These are phyloP conservation scores for Coenobita brevimanus DNA, from an alignment of 1,140 invertebrate species.

Conservation along the genomic window DNA sequence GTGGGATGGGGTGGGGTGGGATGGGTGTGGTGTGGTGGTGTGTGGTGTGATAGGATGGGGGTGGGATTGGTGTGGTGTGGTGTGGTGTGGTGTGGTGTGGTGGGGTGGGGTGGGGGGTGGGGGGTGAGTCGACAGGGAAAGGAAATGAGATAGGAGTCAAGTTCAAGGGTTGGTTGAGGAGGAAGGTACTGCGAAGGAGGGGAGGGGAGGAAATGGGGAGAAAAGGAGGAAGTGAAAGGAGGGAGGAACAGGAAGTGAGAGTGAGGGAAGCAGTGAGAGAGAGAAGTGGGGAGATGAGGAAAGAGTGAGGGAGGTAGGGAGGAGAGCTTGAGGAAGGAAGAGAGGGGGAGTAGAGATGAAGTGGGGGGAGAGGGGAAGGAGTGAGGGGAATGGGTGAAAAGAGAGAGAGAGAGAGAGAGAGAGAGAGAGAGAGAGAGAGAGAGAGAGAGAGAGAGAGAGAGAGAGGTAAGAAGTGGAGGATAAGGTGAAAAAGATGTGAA, in stretches of 20 bases:
- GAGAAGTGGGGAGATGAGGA: not conserved
- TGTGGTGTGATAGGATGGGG: not conserved
- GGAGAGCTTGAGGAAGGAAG: not conserved
- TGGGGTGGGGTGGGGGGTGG: not conserved
- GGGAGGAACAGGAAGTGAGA: not conserved
- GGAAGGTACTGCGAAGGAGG: not conserved
- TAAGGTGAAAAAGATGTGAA: not conserved
- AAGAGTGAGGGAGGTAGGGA: not conserved
- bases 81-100: not conserved
- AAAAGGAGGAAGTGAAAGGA: not conserved
- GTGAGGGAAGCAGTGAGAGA: not conserved
- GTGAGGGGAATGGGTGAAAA: not conserved
- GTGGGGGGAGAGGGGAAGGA: not conserved
- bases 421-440: not conserved
- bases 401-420: not conserved
- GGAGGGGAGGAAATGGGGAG: not conserved
- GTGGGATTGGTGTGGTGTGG: not conserved
- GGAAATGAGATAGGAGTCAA: not conserved
- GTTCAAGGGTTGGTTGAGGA: not conserved
- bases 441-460: not conserved
- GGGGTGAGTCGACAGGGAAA: not conserved
- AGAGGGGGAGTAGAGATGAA: not conserved
- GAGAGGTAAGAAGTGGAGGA: not conserved
- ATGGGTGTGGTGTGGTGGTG: not conserved
- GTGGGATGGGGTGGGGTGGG: not conserved